Evolutionary conservation across 53 echinoderm and acorn worm species (phyloP).

Genomic region (Paelopatides confundens): DNA sequence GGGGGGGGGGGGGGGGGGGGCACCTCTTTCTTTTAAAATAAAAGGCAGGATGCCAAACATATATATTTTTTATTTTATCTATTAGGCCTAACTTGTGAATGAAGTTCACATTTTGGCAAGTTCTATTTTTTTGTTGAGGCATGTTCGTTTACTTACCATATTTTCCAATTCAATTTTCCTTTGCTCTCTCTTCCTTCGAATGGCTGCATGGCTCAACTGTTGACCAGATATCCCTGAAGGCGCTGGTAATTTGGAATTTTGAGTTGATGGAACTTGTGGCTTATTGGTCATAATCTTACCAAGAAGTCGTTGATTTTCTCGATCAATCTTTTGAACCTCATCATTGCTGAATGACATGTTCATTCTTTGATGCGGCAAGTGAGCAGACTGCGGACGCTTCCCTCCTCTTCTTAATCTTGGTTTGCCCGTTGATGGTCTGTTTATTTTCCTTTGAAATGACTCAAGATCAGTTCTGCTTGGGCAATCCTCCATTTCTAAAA

Average conservation of each 20-base stretch:
- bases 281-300: slow-evolving; percentile 70
- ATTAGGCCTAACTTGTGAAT: too few species aligned
- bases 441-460: slow-evolving; percentile 63
- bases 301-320: slow-evolving; percentile 88
- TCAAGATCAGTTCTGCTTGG: slow-evolving; percentile 67
- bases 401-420: slow-evolving; percentile 35
- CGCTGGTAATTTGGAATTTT: neutral
- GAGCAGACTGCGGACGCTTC: slow-evolving; percentile 52
- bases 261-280: neutral
- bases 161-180: slow-evolving; percentile 93
- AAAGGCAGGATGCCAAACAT: too few species aligned
- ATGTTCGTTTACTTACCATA: slow-evolving; percentile 86
- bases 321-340: slow-evolving; percentile 84
- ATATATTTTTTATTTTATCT: too few species aligned
- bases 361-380: slow-evolving; percentile 85
- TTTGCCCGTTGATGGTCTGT: slow-evolving; percentile 61
- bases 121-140: too few species aligned
- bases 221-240: slow-evolving; percentile 27
- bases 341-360: slow-evolving; percentile 99
- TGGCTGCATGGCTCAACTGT: slow-evolving; percentile 81
- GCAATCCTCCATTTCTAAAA: slow-evolving; percentile 89
- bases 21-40: too few species aligned
- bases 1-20: too few species aligned
- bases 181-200: slow-evolving; percentile 85
- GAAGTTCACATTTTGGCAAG: too few species aligned